Conservation (phyloP, 2,113 vertebrate species). For the Seriola rivoliana region DNA sequence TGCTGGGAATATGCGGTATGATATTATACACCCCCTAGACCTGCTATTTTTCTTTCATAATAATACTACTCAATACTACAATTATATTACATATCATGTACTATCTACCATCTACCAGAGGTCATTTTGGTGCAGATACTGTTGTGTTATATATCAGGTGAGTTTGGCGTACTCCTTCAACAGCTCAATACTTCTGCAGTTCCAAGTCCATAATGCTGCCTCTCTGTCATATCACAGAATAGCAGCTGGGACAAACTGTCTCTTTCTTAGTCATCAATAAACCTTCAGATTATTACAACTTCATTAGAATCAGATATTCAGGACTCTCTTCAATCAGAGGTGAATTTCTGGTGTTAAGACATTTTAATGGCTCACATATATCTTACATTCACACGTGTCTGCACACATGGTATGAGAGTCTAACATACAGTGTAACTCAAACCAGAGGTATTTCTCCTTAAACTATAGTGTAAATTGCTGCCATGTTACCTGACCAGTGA, state of each 20-base stretch:
- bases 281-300: neutral
- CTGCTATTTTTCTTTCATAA: constrained; percentile 11
- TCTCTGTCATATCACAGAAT: constrained; percentile 35
- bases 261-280: constrained; percentile 9
- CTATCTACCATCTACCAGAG: neutral
- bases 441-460: constrained; percentile 26
- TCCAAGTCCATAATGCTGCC: neutral
- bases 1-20: neutral
- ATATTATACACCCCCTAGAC: neutral
- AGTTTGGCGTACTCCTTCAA: too few species aligned
- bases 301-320: constrained; percentile 49
- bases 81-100: neutral
- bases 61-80: neutral
- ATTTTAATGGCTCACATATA: constrained; percentile 37
- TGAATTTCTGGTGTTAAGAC: neutral
- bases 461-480: constrained; percentile 2
- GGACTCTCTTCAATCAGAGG: constrained; percentile 25
- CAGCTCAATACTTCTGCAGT: neutral
- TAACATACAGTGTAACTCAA: constrained; percentile 4
- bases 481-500: constrained; percentile 50
- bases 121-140: neutral
- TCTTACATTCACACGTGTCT: neutral
- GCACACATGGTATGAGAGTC: neutral
- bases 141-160: neutral
- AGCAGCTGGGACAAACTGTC: constrained; percentile 24